Evolutionary conservation across 2,888 invertebrate species (phyloP).

Genomic region (Rhingia campestris): DNA sequence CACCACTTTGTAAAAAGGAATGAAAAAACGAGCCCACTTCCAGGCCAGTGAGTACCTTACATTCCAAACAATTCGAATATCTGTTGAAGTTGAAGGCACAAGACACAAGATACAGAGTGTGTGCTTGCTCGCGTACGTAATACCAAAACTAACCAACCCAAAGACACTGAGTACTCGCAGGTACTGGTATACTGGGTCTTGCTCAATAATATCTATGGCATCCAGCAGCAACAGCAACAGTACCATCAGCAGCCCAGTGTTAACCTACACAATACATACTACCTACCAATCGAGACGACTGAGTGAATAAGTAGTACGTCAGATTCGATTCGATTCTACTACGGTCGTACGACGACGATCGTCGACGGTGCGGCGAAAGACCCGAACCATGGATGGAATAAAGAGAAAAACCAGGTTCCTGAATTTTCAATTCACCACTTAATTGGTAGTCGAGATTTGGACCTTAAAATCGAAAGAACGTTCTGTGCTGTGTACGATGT

Average conservation of each 20-base stretch:
- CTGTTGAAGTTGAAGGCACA: constrained; percentile 55
- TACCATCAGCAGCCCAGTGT: constrained; percentile 42
- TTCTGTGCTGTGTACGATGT: constrained; percentile 59
- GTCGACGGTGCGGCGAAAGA: constrained; percentile 24
- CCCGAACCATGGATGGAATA: constrained; percentile 47
- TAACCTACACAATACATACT: constrained; percentile 59
- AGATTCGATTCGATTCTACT: constrained; percentile 65
- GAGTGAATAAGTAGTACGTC: constrained; percentile 71
- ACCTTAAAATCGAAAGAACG: constrained; percentile 74
- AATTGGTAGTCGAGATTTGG: constrained; percentile 74
- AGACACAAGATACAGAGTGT: constrained; percentile 43
- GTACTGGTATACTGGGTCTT: constrained; percentile 42
- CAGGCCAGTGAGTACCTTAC: constrained; percentile 71
- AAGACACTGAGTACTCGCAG: constrained; percentile 14
- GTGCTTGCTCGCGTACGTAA: constrained; percentile 64
- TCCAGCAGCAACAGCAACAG: constrained; percentile 52
- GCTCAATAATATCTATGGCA: constrained; percentile 66
- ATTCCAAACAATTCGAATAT: constrained; percentile 73
- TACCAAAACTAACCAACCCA: constrained; percentile 31
- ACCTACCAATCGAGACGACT: constrained; percentile 60
- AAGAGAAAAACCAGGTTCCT: constrained; percentile 74
- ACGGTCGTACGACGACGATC: constrained; percentile 29
- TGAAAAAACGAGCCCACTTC: constrained; percentile 65
- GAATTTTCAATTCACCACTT: constrained; percentile 74
- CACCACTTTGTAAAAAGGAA: constrained; percentile 46